These are phyloP conservation scores for Casuarius casuarius DNA, from an alignment of 2,113 vertebrate species.

Conservation along the genomic window DNA sequence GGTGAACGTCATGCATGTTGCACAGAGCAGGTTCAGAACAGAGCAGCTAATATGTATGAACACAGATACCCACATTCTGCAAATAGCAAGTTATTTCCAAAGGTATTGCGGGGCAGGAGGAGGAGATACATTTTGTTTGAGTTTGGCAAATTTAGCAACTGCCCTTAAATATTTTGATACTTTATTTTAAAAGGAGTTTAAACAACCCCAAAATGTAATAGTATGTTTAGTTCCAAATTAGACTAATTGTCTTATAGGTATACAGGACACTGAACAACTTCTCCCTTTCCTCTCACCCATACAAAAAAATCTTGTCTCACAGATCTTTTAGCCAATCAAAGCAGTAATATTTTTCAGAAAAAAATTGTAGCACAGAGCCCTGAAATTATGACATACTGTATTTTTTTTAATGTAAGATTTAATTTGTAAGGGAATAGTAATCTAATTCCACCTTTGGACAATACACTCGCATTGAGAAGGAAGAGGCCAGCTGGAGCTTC, in stretches of 20 bases:
- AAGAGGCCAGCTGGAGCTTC: neutral
- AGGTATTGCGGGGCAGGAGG: neutral
- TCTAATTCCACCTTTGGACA: neutral
- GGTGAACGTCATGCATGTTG: neutral
- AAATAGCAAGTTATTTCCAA: neutral
- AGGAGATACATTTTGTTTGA: neutral
- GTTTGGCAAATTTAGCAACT: neutral
- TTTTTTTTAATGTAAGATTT: neutral
- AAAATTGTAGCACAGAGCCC: neutral
- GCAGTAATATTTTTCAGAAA: neutral
- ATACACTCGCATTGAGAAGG: neutral
- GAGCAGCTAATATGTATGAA: neutral
- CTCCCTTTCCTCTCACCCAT: neutral
- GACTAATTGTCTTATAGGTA: neutral
- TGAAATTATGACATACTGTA: neutral
- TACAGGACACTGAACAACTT: neutral
- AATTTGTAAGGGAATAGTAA: neutral
- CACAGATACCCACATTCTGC: neutral
- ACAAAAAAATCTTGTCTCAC: neutral
- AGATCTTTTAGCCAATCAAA: neutral
- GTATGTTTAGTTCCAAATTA: neutral
- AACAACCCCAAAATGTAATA: neutral
- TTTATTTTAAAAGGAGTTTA: neutral
- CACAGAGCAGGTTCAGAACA: neutral
- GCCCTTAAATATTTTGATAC: neutral